These are phyloP conservation scores for Zygothrica quintamaculata DNA, from an alignment of 2,888 invertebrate genomes.

Conservation along the genomic window DNA sequence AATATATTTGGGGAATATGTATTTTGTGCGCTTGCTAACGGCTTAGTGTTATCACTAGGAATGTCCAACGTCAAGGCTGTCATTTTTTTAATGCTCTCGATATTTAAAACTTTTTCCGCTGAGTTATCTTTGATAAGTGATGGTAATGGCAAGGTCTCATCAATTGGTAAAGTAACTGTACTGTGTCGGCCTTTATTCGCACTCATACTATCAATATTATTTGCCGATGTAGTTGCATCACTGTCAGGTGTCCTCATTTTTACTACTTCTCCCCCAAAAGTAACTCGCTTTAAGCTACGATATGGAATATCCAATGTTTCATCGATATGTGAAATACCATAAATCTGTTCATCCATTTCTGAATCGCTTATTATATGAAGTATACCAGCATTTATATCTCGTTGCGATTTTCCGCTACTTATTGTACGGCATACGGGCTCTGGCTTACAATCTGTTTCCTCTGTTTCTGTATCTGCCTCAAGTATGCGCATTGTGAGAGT, in stretches of 20 bases:
- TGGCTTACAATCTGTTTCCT: slow-evolving; percentile 60
- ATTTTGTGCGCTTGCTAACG: slow-evolving; percentile 53
- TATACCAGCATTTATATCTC: slow-evolving; percentile 82
- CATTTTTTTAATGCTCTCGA: slow-evolving; percentile 46
- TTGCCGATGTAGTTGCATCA: slow-evolving; percentile 86
- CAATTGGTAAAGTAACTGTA: not conserved
- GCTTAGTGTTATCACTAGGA: slow-evolving; percentile 83
- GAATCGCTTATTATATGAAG: slow-evolving; percentile 87
- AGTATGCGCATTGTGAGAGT: slow-evolving; percentile 93
- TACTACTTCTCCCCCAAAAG: slow-evolving; percentile 94
- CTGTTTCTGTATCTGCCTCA: slow-evolving; percentile 86
- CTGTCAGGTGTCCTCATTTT: slow-evolving; percentile 94
- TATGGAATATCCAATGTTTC: slow-evolving; percentile 81
- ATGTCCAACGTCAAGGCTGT: slow-evolving; percentile 81
- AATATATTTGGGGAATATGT: slow-evolving; percentile 29
- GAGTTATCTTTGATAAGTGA: not conserved
- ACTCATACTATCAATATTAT: slow-evolving; percentile 28
- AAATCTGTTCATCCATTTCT: slow-evolving; percentile 85
- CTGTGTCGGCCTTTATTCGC: slow-evolving; percentile 1
- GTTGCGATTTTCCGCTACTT: slow-evolving; percentile 39
- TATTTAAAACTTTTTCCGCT: not conserved
- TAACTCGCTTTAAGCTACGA: slow-evolving; percentile 89
- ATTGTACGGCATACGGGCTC: slow-evolving; percentile 83
- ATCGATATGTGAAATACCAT: slow-evolving; percentile 20
- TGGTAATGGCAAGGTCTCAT: not conserved